phyloP scores from a whole-genome alignment of 1,140 invertebrate genomes.

The Aphaenogaster ashmeadi region DNA sequence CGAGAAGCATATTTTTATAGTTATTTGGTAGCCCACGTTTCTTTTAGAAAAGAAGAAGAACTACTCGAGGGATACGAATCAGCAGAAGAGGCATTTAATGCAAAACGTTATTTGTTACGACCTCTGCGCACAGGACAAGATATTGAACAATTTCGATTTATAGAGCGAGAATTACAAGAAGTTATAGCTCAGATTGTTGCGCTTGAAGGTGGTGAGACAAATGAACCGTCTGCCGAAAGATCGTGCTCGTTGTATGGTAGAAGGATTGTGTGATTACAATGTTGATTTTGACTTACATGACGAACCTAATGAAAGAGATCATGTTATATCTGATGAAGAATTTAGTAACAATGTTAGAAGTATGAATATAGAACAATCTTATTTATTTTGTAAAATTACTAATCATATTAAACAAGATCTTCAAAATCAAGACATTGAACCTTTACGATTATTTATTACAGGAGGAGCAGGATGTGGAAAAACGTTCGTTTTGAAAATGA shows the following conservation, averaged over 20 bases:
- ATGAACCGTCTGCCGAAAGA: background rate
- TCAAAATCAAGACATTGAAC: background rate
- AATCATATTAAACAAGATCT: background rate
- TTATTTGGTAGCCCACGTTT: background rate
- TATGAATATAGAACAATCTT: background rate
- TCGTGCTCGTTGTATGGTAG: background rate
- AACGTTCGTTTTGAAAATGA: background rate
- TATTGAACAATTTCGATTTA: background rate
- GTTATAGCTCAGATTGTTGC: background rate
- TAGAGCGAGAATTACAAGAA: background rate
- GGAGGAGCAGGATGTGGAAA: background rate
- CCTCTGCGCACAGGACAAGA: background rate
- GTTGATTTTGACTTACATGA: background rate
- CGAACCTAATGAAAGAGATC: background rate
- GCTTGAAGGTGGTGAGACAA: background rate
- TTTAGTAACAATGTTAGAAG: background rate
- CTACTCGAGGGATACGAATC: background rate
- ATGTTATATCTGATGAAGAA: background rate
- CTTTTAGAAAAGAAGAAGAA: background rate
- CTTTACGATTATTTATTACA: background rate
- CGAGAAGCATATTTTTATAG: slow-evolving; percentile 1
- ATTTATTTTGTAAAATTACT: slow-evolving; percentile 10
- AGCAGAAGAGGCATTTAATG: background rate
- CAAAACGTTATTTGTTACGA: background rate
- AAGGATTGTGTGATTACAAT: background rate